Base-by-base conservation (phyloP, 2,888 invertebrate genomes). In the Plemyria rubiginata region DNA sequence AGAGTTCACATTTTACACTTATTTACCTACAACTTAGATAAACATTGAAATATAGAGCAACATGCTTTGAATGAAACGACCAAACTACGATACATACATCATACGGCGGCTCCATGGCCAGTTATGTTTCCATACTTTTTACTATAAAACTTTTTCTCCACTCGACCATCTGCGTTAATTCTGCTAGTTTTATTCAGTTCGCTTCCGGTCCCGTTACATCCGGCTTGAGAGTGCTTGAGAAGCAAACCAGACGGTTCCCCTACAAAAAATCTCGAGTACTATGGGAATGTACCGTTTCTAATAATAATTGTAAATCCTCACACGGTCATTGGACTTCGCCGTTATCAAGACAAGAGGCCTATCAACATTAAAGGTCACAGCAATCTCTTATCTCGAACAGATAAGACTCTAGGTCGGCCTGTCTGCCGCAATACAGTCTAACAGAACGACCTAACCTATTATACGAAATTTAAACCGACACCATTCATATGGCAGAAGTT, bases 171-270 rank as follows among this genome's bases (percentile, higher is more conserved):
- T 88, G 88, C 78, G 72, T 73, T 77, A 81, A 78, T 80, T 81
- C 76, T 76, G 76, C 79, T 79, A 81, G 80, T 84, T 83, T 81
- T 76, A 78, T 82, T 79, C 73, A 76, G 76, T 82, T 82, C 79
- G 81, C 85, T 88, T 89, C 90, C 89, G 87, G 85, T 82, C 84
- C 86, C 87, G 85, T 86, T 87, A 88, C 85, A 87, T 90, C 89
- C 89, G 89, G 87, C 76, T 81, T 75, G 72, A 88, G 87, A 86
- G 86, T 80, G 73, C 88, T 89, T 82, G 75, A 86, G 77, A 80
- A 80, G 77, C 75, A 77, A 80, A 75, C 70, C 72, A 72, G 69
- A 71, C 68, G 71, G 71, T 75, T 75, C 84, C 85, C 82, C 78
- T 79, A 67, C 51, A 70, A 73, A 72, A 75, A 65, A 60, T 41